Evolutionary conservation across 1,140 invertebrate genomes (phyloP).

Genomic region (Drosophila setifemur): DNA sequence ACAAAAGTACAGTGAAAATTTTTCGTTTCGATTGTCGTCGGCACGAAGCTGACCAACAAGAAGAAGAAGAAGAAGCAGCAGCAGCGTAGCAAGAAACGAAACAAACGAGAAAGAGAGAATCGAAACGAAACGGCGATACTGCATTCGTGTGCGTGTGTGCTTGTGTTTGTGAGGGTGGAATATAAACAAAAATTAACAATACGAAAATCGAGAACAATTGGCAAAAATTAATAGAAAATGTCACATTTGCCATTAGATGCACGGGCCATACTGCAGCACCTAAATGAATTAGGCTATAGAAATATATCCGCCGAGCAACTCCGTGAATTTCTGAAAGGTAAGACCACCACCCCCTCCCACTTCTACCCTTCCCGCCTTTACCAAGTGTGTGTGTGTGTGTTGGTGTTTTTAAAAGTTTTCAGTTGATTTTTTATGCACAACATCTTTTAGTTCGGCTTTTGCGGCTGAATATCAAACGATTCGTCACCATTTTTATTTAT

Average conservation of each 20-base stretch:
- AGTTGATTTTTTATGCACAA: constrained; percentile 50
- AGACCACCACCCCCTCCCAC: constrained; percentile 44
- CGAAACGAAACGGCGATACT: constrained; percentile 55
- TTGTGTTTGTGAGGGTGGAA: constrained; percentile 44
- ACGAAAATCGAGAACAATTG: constrained; percentile 51
- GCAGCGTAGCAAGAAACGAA: constrained; percentile 63
- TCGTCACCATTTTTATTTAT: constrained; percentile 63
- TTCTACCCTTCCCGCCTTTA: constrained; percentile 30
- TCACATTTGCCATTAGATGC: constrained; percentile 83
- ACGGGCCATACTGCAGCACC: constrained; percentile 83
- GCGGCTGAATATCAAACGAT: constrained; percentile 59
- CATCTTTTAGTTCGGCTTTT: constrained; percentile 57
- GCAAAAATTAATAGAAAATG: constrained; percentile 58
- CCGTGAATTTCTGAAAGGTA: constrained; percentile 84
- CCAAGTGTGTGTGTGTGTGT: constrained; percentile 10
- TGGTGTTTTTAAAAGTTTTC: constrained; percentile 17
- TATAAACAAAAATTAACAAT: constrained; percentile 62
- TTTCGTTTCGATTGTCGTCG: constrained; percentile 70
- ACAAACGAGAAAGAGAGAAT: constrained; percentile 46
- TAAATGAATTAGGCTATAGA: constrained; percentile 84
- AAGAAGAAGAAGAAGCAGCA: constrained; percentile 39
- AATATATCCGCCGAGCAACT: constrained; percentile 83
- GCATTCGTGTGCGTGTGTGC: constrained; percentile 22
- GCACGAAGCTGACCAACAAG: constrained; percentile 33
- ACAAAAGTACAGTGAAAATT: constrained; percentile 76